phyloP scores from a whole-genome alignment of 2,888 invertebrate species.

The Cataglyphis altisquamis region DNA sequence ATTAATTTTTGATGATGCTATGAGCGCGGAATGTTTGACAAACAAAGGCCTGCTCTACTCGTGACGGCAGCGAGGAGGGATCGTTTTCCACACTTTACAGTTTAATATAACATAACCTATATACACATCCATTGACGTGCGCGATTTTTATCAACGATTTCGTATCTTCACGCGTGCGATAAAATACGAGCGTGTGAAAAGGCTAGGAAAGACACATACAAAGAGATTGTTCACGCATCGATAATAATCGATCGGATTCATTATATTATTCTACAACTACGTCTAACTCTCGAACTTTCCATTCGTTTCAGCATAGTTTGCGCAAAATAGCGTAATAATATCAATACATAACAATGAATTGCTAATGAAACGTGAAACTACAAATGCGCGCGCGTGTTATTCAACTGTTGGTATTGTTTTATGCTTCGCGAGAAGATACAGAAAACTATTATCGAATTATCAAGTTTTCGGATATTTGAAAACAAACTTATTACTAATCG shows the following conservation, averaged over 20 bases:
- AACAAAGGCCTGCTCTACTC: background rate
- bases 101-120: conserved; percentile 32
- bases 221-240: background rate
- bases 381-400: background rate
- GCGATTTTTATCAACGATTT: background rate
- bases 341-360: background rate
- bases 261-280: background rate
- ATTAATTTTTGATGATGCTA: conserved; percentile 54
- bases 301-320: background rate
- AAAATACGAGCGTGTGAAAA: background rate
- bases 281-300: background rate
- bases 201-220: background rate
- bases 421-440: background rate
- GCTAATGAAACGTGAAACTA: background rate
- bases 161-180: background rate
- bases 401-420: background rate
- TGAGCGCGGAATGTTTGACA: background rate
- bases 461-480: background rate
- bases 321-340: conserved; percentile 7
- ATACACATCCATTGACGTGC: background rate
- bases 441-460: background rate
- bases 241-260: background rate
- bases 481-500: too few species aligned
- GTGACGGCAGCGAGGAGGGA: background rate
- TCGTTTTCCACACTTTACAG: background rate